Base-by-base conservation (phyloP, 1,140 invertebrate species). In the Orchesella cincta region DNA sequence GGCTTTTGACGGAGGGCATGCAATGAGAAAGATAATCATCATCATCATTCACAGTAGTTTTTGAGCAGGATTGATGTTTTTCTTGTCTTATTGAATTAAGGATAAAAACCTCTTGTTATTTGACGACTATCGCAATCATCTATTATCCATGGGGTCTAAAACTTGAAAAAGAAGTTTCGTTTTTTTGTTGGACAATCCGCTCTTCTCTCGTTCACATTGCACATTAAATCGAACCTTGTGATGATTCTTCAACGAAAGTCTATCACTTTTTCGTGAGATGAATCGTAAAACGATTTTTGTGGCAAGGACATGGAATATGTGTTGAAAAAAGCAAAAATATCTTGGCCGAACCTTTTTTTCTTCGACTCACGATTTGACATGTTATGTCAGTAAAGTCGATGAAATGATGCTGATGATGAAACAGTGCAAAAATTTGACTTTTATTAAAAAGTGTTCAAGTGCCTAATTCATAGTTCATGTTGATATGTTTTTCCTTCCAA, bases 281-380 rank as follows among this genome's bases (percentile, higher is more conserved):
- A n/a, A n/a, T n/a, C n/a, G n/a, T n/a, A 31, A 67, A 67, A 67
- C 33, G 62, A 67, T 29, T 33, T 12, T 67, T 67, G 62, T 67
- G 62, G 62, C 62, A 67, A 67, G 62, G 62, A 67, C 62, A 57
- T 23, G 8, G 8, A 67, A 8, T 31, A 12, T 26, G 8, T 33
- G 5, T 8, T 29, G 31, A 67, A 67, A 33, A 67, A 57, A 26
- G 14, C 14, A 14, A 67, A 33, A 67, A 57, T 31, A 67, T 31
- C 29, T 29, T 31, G 62, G n/a, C 62, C 62, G 62, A 67, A 67
- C 62, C 62, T 67, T 67, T 31, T 31, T 67, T 67, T n/a, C n/a
- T 67, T 33, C 23, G n/a, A 31, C 62, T 67, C 62, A 67, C 62
- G 62, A 67, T 18, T 67, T 33, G 31, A 67, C 62, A 67, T 29